phyloP scores from a whole-genome alignment of 2,113 vertebrate genomes.

The Ochotona curzoniae region DNA sequence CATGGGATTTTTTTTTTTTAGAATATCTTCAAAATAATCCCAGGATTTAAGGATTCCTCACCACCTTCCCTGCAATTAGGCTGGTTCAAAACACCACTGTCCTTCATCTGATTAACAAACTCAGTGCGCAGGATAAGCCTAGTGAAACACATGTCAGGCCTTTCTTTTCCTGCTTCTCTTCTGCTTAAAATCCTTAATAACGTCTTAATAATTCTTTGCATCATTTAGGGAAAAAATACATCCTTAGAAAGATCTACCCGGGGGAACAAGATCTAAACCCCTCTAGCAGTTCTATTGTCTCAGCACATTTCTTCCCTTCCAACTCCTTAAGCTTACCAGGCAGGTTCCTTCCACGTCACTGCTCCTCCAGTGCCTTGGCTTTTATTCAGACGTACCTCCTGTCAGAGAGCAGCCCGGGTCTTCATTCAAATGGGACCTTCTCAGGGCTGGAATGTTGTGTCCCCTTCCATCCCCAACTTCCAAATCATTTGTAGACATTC shows the following conservation, averaged over 20 bases:
- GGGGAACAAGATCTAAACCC: not conserved
- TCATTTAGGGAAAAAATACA: not conserved
- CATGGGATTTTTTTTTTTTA: no score
- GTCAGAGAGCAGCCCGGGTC: not conserved
- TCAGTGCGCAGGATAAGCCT: not conserved
- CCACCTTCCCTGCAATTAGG: not conserved
- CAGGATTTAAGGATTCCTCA: not conserved
- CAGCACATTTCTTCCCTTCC: not conserved
- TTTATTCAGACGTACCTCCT: not conserved
- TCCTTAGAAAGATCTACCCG: not conserved
- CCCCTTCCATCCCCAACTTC: not conserved
- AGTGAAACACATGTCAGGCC: not conserved
- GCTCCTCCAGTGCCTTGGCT: not conserved
- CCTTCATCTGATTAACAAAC: not conserved
- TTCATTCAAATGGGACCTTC: not conserved
- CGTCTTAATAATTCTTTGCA: not conserved
- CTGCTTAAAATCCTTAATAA: conserved; percentile 6
- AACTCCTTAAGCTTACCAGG: not conserved
- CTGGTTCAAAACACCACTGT: not conserved
- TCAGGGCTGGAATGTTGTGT: not conserved
- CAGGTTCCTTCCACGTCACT: not conserved
- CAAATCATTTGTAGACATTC: not conserved
- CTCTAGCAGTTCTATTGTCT: not conserved
- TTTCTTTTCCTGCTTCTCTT: not conserved
- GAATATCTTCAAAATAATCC: not conserved